These are phyloP conservation scores for Colletes collaris DNA, from an alignment of 2,888 invertebrate genomes.

Conservation along the genomic window DNA sequence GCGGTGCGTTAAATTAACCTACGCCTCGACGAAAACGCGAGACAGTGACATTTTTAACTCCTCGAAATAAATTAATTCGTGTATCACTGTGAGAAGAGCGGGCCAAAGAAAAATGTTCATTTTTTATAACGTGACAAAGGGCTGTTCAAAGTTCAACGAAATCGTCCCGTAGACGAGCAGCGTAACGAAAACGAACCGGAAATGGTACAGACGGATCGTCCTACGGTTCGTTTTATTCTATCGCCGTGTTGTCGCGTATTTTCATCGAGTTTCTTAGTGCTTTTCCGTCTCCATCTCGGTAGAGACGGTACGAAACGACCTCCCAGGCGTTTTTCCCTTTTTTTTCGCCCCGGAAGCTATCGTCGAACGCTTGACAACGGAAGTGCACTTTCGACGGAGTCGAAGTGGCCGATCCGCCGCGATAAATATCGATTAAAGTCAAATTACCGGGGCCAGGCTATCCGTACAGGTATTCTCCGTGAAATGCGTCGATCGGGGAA, in stretches of 20 bases:
- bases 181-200: no score
- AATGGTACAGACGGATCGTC: no score
- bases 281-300: not conserved
- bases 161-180: no score
- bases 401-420: conserved; percentile 22
- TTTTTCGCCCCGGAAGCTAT: not conserved
- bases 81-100: no score
- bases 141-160: no score
- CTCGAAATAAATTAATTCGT: no score
- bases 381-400: conserved; percentile 23
- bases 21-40: no score
- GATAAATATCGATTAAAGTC: conserved; percentile 50
- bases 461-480: conserved; percentile 14
- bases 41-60: no score
- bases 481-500: conserved; percentile 7
- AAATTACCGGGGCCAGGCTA: conserved; percentile 29
- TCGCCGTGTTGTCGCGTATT: not conserved
- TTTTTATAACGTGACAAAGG: no score
- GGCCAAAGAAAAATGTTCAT: no score
- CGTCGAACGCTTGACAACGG: conserved; percentile 26
- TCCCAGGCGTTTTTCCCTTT: not conserved
- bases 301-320: not conserved
- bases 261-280: not conserved
- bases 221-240: conserved; percentile 2
- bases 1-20: no score